These are phyloP conservation scores for Hypomecis punctinalis DNA, from an alignment of 2,888 invertebrate species.

Conservation along the genomic window DNA sequence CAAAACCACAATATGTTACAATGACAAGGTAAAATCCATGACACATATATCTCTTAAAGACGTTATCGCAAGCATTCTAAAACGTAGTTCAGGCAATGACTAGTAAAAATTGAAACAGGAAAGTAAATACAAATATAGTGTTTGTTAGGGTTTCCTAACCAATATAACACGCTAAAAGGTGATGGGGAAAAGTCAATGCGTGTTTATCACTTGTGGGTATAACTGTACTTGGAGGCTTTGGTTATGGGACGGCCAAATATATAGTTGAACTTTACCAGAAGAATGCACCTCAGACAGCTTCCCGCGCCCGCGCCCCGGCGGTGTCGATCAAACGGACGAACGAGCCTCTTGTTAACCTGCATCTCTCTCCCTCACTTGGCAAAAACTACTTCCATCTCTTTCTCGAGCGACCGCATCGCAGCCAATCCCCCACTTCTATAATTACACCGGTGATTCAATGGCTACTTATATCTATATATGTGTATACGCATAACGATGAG, in stretches of 20 bases:
- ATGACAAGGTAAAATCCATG: constrained; percentile 2
- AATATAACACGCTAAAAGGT: constrained; percentile 27
- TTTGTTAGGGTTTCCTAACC: constrained; percentile 16
- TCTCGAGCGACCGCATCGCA: constrained; percentile 77
- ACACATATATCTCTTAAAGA: neutral
- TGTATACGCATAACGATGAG: constrained; percentile 79
- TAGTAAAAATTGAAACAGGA: neutral
- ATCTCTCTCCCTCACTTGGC: constrained; percentile 66
- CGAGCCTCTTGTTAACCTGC: constrained; percentile 82
- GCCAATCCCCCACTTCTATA: constrained; percentile 86
- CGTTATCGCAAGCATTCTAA: neutral
- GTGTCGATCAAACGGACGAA: constrained; percentile 84
- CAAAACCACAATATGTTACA: constrained; percentile 1
- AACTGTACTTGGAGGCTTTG: constrained; percentile 67
- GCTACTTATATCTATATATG: constrained; percentile 82
- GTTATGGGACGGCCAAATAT: constrained; percentile 75
- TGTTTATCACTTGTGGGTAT: constrained; percentile 57
- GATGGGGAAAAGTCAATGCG: constrained; percentile 39
- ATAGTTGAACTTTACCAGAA: constrained; percentile 83
- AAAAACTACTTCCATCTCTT: constrained; percentile 60
- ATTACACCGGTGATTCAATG: constrained; percentile 85
- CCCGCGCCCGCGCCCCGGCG: constrained; percentile 81
- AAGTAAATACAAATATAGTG: constrained; percentile 5
- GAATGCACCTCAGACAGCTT: constrained; percentile 81
- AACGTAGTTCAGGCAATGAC: neutral